Base-by-base conservation (phyloP, 2,888 invertebrate genomes). In the Dicyrtomina minuta region DNA sequence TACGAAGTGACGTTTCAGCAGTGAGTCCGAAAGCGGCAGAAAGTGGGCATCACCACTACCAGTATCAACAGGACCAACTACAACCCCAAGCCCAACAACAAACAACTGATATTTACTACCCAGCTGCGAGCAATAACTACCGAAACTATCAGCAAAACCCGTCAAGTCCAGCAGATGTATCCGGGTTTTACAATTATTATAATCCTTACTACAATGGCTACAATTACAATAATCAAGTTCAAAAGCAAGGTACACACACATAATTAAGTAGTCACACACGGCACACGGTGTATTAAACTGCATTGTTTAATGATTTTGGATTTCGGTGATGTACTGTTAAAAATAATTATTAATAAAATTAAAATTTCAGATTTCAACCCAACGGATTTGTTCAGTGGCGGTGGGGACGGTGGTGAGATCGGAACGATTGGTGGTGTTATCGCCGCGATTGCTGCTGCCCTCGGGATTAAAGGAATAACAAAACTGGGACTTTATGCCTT, bases 401-500 rank as follows among this genome's bases (percentile, higher is more conserved):
- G 39, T 20, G 58, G 58, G 3, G 22, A 20, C 17, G 58, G 58
- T n/a, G 55, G 55, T 33, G 58, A 58, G 6, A 4, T 12, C 8
- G 39, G 41, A 12, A 10, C 55, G 1, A 24, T 24, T 5, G 65
- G 65, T 24, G 65, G 65, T 15, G 22, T 55, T 5, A 39, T 43
- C 5, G 65, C 41, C n/a, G 43, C 56, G 1, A 39, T 55, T 17
- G 53, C 53, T 15, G 65, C 65, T 26, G 43, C 53, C n/a, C n/a
- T 65, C 24, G 65, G 65, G 39, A 22, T 65, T n/a, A 65, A 55
- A 65, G 55, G 55, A 2, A 10, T 65, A n/a, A 65, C 65, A 15
- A 65, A 65, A 17, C 24, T 65, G n/a, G 65, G 65, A 41, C 22
- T 53, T 8, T 41, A 26, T n/a, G 65, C 53, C 6, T 2, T 41